Evolutionary conservation across 2,113 vertebrate species (phyloP), one percentile per base, ranked within the genome.

Genomic region (Cheirogaleus medius): DNA sequence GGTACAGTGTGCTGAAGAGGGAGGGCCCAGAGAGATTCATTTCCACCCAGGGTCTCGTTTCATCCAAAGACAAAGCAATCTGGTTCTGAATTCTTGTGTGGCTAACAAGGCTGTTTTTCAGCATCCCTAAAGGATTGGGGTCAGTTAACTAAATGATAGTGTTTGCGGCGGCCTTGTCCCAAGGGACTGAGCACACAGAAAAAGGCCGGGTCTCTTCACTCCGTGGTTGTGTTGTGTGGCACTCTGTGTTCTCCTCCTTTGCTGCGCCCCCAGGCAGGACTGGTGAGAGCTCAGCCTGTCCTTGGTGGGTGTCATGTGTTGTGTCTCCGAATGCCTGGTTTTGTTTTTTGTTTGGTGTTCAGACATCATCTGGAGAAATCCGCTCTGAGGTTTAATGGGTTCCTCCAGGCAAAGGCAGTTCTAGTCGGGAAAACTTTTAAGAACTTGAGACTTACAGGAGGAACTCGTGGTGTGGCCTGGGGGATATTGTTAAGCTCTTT

Each of bases 381-480:
- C 85, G 56, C 91, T 77, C 73, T 95, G 66, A 91, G 87, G 91
- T 97, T 97, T 98, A 96, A 81, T 92, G 81, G 96, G 97, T 97
- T 97, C 91, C 94, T 63, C 21, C 91, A 91, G 92, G 94, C 37
- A 92, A 98, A 97, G 81, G 66, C 73, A 92, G 73, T 52, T 86
- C 77, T 56, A 86, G 66, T 23, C 66, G 90, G 93, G 96, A 97
- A 98, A 97, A 92, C 91, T 95, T 94, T 94, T 97, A 98, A 97
- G 97, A 98, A 90, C 96, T 97, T 98, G 97, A 98, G 96, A 90
- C 60, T 98, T 98, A 96, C 84, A 89, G 94, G 95, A 94, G 87
- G 94, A 97, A 94, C 90, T 69, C 87, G 42, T 98, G 97, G 96
- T 97, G 90, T 97, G 84, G 95, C 96, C 88, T 54, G 93, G 37